Base-by-base conservation (phyloP, 1,140 invertebrate genomes). In the Drosophila tani region DNA sequence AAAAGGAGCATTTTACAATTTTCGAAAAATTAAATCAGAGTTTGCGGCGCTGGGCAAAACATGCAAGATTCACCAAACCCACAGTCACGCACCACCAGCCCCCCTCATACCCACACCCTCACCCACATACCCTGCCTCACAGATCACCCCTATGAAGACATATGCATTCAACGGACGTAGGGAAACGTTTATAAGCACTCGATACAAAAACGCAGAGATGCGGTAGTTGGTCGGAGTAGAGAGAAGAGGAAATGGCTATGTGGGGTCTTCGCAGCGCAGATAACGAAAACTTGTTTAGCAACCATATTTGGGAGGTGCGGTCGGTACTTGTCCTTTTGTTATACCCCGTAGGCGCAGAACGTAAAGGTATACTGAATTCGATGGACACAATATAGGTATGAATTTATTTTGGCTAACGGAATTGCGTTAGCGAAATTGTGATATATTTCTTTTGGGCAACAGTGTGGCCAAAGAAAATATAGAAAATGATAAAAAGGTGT, bases 201-300 rank as follows among this genome's bases (percentile, higher is more conserved):
- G 78, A 88, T 88, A 84, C 78, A 88, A 84, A 88, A 88, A 83
- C 81, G 70, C 63, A 62, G 71, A 56, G 55, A 46, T 45, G 46
- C 64, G 59, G 65, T 29, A 56, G 53, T 56, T 40, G 19, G 53
- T 24, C 14, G 53, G 53, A 15, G 0, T 7, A 9, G 27, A 12
- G 38, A n/a, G 6, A 12, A 5, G 15, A 1, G 29, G 21, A 29
- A 19, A 12, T 7, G 53, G 53, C 14, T 66, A 47, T 19, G 63
- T 32, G 40, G 29, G 59, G 32, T 15, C 40, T 32, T 47, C 27
- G 67, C 49, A 62, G 62, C 49, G 68, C 53, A 88, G 77, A 83
- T 77, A 88, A 83, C 84, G 79, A 83, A 82, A 87, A 87, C 76
- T 87, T 83, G 83, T 87, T 87, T 83, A 80, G 84, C 68, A 87